phyloP scores from a whole-genome alignment of 2,113 vertebrate genomes.

The Triplophysa siluroides region DNA sequence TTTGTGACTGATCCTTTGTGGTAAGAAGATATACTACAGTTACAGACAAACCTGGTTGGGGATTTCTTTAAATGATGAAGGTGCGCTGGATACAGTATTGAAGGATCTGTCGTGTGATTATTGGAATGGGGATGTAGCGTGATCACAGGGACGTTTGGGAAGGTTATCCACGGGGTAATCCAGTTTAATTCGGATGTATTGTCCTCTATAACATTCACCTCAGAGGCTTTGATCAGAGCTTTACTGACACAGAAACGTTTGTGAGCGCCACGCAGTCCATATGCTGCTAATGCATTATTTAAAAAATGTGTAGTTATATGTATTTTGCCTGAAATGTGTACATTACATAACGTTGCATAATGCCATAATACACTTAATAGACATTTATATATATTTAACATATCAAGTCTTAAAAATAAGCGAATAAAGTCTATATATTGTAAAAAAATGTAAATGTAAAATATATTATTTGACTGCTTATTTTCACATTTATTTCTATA shows the following conservation, averaged over 20 bases:
- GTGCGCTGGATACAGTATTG: slow-evolving; percentile 11
- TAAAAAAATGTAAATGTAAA: no score
- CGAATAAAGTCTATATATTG: no score
- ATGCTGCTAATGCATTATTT: not conserved
- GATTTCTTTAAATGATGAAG: not conserved
- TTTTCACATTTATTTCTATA: no score
- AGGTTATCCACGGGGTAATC: slow-evolving; percentile 27
- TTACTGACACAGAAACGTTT: no score
- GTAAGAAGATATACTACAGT: slow-evolving; percentile 16
- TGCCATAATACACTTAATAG: no score
- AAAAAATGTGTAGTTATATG: no score
- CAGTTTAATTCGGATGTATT: slow-evolving; percentile 29
- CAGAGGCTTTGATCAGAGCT: not conserved
- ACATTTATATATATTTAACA: no score
- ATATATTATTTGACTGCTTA: no score
- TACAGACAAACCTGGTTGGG: slow-evolving; percentile 24
- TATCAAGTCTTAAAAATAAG: no score
- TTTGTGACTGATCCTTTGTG: slow-evolving; percentile 8
- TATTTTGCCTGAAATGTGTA: no score
- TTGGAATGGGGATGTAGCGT: not conserved
- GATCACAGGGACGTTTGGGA: not conserved
- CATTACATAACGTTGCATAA: no score
- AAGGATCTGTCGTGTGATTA: not conserved
- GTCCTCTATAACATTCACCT: slow-evolving; percentile 10
- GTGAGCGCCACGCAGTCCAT: no score